Conservation (phyloP, 2,113 vertebrate species). For the Pampusana beccarii region DNA sequence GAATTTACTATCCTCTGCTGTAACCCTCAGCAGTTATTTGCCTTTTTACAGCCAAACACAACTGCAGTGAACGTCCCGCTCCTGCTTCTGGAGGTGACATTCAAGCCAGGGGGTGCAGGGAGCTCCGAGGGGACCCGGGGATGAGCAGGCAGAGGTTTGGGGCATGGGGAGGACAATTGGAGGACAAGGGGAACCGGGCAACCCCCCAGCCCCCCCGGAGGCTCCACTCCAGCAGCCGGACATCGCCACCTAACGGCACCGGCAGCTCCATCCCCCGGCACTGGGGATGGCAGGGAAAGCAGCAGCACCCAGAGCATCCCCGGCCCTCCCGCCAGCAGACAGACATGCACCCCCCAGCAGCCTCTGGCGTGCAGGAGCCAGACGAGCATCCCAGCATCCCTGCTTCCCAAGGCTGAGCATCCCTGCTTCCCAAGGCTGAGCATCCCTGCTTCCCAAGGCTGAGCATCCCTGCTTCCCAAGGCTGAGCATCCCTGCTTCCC, state of each 20-base stretch:
- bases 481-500: accelerated
- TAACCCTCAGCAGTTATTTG: neutral
- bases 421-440: neutral
- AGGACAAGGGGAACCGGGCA: too few species aligned
- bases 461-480: too few species aligned
- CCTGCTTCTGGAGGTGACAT: neutral
- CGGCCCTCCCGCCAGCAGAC: neutral
- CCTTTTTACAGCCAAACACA: neutral
- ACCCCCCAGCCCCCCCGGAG: too few species aligned
- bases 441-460: too few species aligned
- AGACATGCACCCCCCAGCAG: neutral
- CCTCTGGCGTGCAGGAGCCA: too few species aligned
- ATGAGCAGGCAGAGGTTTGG: neutral
- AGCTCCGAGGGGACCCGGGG: too few species aligned
- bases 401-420: neutral
- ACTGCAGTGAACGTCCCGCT: neutral
- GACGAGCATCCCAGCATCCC: accelerated
- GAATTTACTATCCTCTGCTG: neutral
- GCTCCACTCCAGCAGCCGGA: neutral
- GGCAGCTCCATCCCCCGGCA: too few species aligned
- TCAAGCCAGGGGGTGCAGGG: neutral
- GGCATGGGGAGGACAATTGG: neutral
- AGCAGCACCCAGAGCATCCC: neutral
- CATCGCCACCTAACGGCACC: constrained; percentile 51
- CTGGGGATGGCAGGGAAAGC: neutral